Base-by-base conservation (phyloP, 1,140 invertebrate species). In the Eupristina koningsbergeri region DNA sequence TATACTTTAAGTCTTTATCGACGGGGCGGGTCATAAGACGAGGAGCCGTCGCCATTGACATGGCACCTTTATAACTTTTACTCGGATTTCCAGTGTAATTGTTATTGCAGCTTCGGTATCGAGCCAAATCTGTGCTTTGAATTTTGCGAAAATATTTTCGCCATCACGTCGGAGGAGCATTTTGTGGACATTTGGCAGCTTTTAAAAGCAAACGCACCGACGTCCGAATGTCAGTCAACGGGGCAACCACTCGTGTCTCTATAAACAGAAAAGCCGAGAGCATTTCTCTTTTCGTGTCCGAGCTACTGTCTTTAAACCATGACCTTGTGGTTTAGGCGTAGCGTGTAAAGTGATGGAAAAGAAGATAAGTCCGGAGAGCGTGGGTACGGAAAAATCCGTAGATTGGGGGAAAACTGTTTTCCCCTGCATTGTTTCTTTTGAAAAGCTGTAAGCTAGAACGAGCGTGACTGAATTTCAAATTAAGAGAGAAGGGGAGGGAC, bases 1-100 rank as follows among this genome's bases (percentile, higher is more conserved):
- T 22, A 67, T 19, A 39, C 64, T 31, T n/a, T n/a, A n/a, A n/a
- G 64, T 19, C 64, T 67, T 67, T 36, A 67, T 67, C 64, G 64
- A 1, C 36, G 15, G 5, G 5, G 0, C 31, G 31, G 17, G 64
- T 19, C 17, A 39, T 3, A 67, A n/a, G 17, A 17, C 47, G 15
- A 50, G 47, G 47, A 50, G 47, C 15, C 47, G 47, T 50, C 47
- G 47, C 17, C 47, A 17, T 50, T 50, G 47, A 50, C 47, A 17
- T 17, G 47, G 17, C 8, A 2, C 15, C 15, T 13, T 13, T 58
- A 58, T 58, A 26, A 58, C 53, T 58, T 50, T 58, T 58, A 26
- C 53, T 58, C 53, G 53, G 5, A 9, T 58, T 58, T 58, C 53
- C 22, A 19, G 22, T 26, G 22, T 26, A 26, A 58, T 58, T 26